Conservation (phyloP, 2,113 vertebrate genomes). For the Platycercus adscitus region DNA sequence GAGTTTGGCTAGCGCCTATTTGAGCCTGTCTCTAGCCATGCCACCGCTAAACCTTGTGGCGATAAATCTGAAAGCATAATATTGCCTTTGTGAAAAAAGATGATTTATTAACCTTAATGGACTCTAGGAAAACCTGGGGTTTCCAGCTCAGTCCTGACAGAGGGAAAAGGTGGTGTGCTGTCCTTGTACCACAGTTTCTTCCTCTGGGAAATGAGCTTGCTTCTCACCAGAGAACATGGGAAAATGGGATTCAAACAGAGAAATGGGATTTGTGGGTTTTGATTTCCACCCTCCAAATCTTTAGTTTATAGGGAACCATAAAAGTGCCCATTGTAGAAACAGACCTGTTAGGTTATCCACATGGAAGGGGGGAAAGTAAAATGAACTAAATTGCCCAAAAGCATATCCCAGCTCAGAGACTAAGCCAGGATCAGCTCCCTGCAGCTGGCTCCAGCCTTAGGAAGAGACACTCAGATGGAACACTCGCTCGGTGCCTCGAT, state of each 20-base stretch:
- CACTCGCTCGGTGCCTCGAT: accelerated
- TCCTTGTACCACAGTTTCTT: accelerated
- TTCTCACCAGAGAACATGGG: too few species aligned
- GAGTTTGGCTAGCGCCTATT: neutral
- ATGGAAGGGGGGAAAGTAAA: neutral
- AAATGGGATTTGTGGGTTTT: accelerated
- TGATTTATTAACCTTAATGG: neutral
- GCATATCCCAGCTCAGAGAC: neutral
- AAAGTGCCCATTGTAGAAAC: neutral
- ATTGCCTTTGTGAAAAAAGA: neutral
- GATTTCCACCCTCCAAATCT: neutral
- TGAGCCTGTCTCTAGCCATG: neutral
- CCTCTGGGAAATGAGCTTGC: neutral
- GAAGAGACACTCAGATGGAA: neutral
- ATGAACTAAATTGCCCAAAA: neutral
- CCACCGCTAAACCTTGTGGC: neutral
- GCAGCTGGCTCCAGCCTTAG: accelerated
- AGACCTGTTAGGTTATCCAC: neutral
- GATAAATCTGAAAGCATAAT: neutral
- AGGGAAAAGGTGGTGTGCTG: neutral
- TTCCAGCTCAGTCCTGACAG: neutral
- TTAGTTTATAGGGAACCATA: neutral
- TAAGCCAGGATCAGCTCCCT: neutral
- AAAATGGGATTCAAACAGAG: too few species aligned
- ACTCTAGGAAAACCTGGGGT: neutral